These are phyloP conservation scores for Siphonodentalium dalli DNA, from an alignment of 2,888 invertebrate species.

Conservation along the genomic window DNA sequence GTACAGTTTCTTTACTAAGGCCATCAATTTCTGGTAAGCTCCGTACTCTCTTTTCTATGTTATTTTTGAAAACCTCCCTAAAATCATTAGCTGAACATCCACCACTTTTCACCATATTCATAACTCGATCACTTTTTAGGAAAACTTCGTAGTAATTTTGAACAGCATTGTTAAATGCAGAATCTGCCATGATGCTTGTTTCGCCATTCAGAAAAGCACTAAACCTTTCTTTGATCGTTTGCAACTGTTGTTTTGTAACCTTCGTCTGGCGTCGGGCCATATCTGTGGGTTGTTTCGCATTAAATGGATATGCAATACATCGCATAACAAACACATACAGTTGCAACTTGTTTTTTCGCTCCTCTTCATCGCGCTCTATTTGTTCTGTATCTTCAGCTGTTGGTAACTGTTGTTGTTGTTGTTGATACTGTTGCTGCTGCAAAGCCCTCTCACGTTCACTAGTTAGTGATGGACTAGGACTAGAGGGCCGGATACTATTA, in stretches of 20 bases:
- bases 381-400: slow-evolving; percentile 74
- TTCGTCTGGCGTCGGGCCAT: slow-evolving; percentile 95
- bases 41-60: slow-evolving; percentile 96
- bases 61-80: slow-evolving; percentile 96
- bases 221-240: slow-evolving; percentile 91
- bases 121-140: slow-evolving; percentile 93
- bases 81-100: slow-evolving; percentile 99
- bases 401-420: too few species aligned
- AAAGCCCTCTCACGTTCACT: slow-evolving; percentile 78
- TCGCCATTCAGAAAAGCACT: slow-evolving; percentile 96
- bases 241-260: slow-evolving; percentile 93
- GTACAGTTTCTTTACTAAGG: slow-evolving; percentile 96
- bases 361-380: slow-evolving; percentile 95
- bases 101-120: slow-evolving; percentile 96
- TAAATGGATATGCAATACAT: slow-evolving; percentile 98
- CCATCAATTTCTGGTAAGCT: slow-evolving; percentile 99
- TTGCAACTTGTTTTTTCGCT: slow-evolving; percentile 91
- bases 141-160: slow-evolving; percentile 85
- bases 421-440: too few species aligned
- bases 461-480: slow-evolving; percentile 89
- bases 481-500: slow-evolving; percentile 79
- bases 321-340: slow-evolving; percentile 97
- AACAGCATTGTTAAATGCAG: slow-evolving; percentile 96
- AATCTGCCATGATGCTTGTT: slow-evolving; percentile 71
- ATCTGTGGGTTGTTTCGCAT: slow-evolving; percentile 98